Base-by-base conservation (phyloP, 2,888 invertebrate genomes). In the Lasioglossum figueresi region DNA sequence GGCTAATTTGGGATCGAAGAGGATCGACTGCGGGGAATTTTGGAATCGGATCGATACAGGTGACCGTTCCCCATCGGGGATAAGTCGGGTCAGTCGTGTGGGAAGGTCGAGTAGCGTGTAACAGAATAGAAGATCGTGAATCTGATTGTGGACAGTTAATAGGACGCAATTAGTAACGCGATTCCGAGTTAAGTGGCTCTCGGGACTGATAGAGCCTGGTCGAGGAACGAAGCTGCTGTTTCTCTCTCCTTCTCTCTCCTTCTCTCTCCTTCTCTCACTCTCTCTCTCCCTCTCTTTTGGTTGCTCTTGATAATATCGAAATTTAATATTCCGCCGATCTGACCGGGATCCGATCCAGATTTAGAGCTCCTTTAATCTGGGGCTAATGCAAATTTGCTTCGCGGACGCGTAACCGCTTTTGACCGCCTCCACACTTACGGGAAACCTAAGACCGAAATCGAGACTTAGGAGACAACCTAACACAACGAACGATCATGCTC, bases 131-230 rank as follows among this genome's bases (percentile, higher is more conserved):
- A 76, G 48, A 52, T 34, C 75, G 80, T 66, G 80, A 83, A 83
- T 75, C 83, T 56, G 84, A 84, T 84, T 16, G 78, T 83, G 83
- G 75, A 84, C 84, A 72, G 71, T 79, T 83, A 79, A 83, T 83
- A 75, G 83, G 74, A 45, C 52, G 75, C 84, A 78, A 82, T 78
- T 84, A 78, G 83, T 77, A 84, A 84, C 75, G 45, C 74, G 78
- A 83, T 84, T 68, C 78, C 70, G 19, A 66, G 83, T 78, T 71
- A 72, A 82, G 74, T 84, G 78, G 70, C 63, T 75, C 77, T 77
- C 83, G 43, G 70, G 71, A 71, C 52, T 74, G 77, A 74, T 74
- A 52, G 45, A 70, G n/a, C 56, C 10, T 19, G 31, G 34, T 10
- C 52, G 23, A 52, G 52, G n/a, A 34, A 34, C 66, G 66, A 19